Evolutionary conservation across 2,797 vertebrate species (phyloP).

Genomic region (Gymnopithys bicolor): DNA sequence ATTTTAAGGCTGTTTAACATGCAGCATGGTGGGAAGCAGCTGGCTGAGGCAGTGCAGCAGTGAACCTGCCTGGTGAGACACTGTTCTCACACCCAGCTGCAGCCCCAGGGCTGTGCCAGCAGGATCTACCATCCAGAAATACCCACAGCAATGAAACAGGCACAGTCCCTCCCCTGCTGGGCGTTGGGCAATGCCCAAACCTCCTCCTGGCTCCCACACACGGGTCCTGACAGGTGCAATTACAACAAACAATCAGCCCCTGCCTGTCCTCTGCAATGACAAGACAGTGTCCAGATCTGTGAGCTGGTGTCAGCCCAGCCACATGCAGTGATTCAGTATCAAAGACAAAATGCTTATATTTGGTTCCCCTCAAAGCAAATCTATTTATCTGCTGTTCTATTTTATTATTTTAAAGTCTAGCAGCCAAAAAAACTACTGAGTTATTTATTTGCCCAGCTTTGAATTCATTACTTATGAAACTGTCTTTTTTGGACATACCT

Average conservation of each 20-base stretch:
- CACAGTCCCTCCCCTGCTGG: too few species aligned
- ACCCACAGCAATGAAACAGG: background rate
- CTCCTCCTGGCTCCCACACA: background rate
- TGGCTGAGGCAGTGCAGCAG: background rate
- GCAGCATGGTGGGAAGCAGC: background rate
- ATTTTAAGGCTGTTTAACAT: background rate
- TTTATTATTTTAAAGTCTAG: background rate
- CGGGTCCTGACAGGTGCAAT: background rate
- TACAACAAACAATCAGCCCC: background rate
- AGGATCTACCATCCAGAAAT: background rate
- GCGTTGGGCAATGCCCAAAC: background rate
- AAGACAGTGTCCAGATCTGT: background rate
- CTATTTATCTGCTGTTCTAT: background rate
- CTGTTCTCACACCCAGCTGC: background rate
- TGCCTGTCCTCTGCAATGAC: background rate
- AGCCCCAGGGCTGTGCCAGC: background rate
- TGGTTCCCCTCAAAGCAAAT: background rate
- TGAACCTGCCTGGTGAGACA: background rate
- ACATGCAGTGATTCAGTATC: background rate
- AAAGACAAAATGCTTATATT: background rate
- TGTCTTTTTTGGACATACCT: slow-evolving; percentile 78
- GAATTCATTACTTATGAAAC: background rate
- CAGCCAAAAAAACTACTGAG: background rate
- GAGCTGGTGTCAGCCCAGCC: background rate
- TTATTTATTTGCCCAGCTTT: background rate